phyloP scores from a whole-genome alignment of 2,797 vertebrate genomes.

The Propithecus deckenii region DNA sequence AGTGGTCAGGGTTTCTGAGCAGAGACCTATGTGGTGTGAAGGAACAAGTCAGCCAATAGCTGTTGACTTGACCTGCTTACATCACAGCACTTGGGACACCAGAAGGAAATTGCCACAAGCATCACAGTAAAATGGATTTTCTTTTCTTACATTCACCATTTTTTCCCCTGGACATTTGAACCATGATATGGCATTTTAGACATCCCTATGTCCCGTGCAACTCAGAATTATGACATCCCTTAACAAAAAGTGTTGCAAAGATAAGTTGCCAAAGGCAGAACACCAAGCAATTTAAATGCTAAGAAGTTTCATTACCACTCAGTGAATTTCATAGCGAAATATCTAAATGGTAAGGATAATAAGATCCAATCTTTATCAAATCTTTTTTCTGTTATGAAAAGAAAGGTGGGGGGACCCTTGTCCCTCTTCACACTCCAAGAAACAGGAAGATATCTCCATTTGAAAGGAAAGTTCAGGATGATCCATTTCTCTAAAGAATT shows the following conservation, averaged over 20 bases:
- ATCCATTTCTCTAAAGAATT: not conserved
- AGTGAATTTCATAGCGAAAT: not conserved
- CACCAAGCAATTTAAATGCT: not conserved
- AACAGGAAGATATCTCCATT: not conserved
- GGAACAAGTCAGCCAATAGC: not conserved
- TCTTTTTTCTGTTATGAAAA: not conserved
- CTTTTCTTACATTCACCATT: not conserved
- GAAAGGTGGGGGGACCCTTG: not conserved
- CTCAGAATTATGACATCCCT: not conserved
- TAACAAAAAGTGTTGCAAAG: not conserved
- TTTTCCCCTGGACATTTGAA: not conserved
- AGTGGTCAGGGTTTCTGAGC: not conserved
- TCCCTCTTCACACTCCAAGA: not conserved
- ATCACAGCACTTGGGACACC: not conserved
- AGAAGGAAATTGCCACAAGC: not conserved
- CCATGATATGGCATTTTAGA: not conserved
- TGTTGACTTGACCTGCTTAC: not conserved
- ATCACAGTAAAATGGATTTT: not conserved
- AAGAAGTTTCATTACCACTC: not conserved
- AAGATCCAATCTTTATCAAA: not conserved
- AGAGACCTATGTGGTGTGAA: not conserved
- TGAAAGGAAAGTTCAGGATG: not conserved
- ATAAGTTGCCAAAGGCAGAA: not conserved
- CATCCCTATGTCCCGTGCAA: not conserved
- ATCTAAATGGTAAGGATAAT: not conserved